phyloP scores from a whole-genome alignment of 1,140 invertebrate genomes.

The Agrypnia vestita region DNA sequence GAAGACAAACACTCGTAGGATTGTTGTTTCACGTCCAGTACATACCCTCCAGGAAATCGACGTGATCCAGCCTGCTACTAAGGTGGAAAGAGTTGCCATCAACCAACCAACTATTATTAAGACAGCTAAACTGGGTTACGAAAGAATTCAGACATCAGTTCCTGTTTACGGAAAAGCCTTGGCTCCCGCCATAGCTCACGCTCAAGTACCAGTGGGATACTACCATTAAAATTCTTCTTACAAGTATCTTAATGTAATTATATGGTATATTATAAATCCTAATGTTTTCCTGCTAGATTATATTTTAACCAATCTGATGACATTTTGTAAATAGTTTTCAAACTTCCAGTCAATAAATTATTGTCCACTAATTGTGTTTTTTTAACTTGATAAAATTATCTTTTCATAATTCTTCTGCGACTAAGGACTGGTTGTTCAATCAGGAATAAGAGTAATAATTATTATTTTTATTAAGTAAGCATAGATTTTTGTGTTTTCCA shows the following conservation, averaged over 20 bases:
- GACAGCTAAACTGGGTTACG: conserved; percentile 53
- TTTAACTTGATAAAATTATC: too few species aligned
- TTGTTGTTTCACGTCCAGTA: conserved; percentile 77
- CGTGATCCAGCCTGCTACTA: conserved; percentile 66
- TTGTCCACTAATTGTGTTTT: neutral
- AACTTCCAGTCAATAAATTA: conserved; percentile 29
- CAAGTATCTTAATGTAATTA: neutral
- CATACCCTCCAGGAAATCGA: conserved; percentile 75
- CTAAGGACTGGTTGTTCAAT: too few species aligned
- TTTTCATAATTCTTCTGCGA: too few species aligned
- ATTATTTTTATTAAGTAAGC: too few species aligned
- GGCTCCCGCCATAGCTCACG: conserved; percentile 56
- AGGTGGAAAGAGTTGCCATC: conserved; percentile 51
- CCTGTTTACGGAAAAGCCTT: conserved; percentile 58
- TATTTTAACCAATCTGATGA: conserved; percentile 13
- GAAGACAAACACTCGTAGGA: conserved; percentile 75
- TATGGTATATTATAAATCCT: neutral
- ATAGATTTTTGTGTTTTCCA: too few species aligned
- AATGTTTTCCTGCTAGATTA: conserved; percentile 8
- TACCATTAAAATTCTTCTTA: conserved; percentile 48
- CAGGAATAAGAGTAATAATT: too few species aligned
- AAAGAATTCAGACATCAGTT: conserved; percentile 57
- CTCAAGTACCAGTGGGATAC: conserved; percentile 56
- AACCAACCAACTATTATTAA: conserved; percentile 59
- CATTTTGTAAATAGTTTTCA: conserved; percentile 34